phyloP scores from a whole-genome alignment of 2,888 invertebrate species.

The Thymelicus sylvestris region DNA sequence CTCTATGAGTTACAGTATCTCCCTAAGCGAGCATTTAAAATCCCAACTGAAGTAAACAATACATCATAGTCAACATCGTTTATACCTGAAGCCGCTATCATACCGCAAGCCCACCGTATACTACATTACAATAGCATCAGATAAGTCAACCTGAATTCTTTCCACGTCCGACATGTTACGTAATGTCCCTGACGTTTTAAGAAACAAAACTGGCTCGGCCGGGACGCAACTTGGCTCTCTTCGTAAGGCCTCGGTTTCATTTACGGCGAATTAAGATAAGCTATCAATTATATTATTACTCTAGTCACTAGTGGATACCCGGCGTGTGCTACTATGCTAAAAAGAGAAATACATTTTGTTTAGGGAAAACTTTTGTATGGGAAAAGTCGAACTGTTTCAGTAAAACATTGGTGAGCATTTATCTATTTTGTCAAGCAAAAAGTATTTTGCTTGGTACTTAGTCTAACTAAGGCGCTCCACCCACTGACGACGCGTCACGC shows the following conservation, averaged over 20 bases:
- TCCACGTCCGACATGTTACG: constrained; percentile 59
- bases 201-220: constrained; percentile 58
- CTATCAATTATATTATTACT: no score
- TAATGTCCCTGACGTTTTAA: constrained; percentile 64
- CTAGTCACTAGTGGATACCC: no score
- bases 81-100: constrained; percentile 33
- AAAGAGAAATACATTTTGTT: no score
- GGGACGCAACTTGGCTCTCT: constrained; percentile 30
- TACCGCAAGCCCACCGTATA: constrained; percentile 13
- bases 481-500: no score
- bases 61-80: constrained; percentile 14
- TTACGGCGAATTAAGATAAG: background rate
- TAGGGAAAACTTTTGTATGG: no score
- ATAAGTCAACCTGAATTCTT: constrained; percentile 48
- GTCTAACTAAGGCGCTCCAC: no score
- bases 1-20: no score
- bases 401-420: no score
- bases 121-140: constrained; percentile 36
- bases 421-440: no score
- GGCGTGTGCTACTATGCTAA: no score
- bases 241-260: background rate
- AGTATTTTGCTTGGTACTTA: no score
- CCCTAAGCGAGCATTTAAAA: background rate
- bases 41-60: background rate
- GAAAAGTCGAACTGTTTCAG: no score